A percentile compares a stretch with the other conserved stretches of the same genome.
These are phyloP conservation scores for Lepidurus couesii DNA, from an alignment of 1,140 invertebrate genomes.

Conservation along the genomic window DNA sequence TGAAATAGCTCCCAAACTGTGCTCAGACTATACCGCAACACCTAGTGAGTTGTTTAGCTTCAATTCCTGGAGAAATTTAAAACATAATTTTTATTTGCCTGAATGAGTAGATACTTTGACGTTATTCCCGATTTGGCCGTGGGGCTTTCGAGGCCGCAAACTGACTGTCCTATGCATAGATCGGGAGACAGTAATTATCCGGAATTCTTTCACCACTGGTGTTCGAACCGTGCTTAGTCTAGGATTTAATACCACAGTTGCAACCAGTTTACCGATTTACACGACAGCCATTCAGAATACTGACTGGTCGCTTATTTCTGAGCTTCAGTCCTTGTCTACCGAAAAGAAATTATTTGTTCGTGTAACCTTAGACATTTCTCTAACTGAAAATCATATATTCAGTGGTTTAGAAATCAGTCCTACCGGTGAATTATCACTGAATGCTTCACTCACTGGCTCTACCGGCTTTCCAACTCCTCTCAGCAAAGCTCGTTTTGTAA, in stretches of 20 bases:
- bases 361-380: not conserved
- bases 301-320: not conserved
- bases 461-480: not conserved
- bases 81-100: not conserved
- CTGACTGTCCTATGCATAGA: not conserved
- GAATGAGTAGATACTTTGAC: not conserved
- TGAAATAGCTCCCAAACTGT: no score
- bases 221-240: not conserved
- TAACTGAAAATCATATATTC: not conserved
- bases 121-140: no score
- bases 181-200: not conserved
- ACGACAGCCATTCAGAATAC: not conserved
- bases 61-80: no score
- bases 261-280: not conserved
- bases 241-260: not conserved
- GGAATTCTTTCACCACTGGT: not conserved
- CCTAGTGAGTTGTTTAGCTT: no score
- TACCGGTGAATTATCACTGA: not conserved
- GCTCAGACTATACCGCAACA: no score
- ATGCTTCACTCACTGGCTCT: not conserved
- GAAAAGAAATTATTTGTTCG: not conserved
- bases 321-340: not conserved
- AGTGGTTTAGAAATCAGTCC: not conserved
- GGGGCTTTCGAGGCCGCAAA: not conserved
- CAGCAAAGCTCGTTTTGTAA: not conserved